Percentiles rank a stretch among this genome's conserved stretches.
Evolutionary conservation across 2,888 invertebrate genomes (phyloP).

Genomic region (Drosophila setosimentum): DNA sequence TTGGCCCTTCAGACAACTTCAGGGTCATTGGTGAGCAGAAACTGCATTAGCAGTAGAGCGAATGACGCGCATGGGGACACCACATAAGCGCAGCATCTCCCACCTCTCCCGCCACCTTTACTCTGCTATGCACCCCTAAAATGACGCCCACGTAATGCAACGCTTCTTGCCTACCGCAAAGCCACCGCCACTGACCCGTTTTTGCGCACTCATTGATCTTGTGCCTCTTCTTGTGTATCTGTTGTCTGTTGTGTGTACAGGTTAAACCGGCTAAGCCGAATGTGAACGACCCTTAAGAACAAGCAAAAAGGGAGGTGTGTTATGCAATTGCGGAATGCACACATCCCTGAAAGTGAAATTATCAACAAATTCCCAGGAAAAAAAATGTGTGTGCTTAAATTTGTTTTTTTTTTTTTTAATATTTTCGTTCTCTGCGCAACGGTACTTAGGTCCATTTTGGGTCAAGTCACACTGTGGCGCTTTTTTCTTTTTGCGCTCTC

Average conservation of each 20-base stretch:
- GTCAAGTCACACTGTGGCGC: conserved; percentile 46
- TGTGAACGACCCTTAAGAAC: conserved; percentile 65
- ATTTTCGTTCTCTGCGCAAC: conserved; percentile 1
- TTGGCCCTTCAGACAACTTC: conserved; percentile 61
- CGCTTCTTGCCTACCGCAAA: conserved; percentile 46
- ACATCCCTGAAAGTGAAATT: conserved; percentile 37
- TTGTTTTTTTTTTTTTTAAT: no score
- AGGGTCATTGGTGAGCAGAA: conserved; percentile 59
- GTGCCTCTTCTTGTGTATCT: conserved; percentile 69
- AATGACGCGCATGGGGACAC: conserved; percentile 12
- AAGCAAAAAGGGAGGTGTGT: conserved; percentile 40
- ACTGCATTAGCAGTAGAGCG: conserved; percentile 22
- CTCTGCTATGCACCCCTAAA: conserved; percentile 39
- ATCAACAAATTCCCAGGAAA: not conserved
- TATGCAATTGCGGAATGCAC: conserved; percentile 53
- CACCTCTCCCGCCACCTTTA: not conserved
- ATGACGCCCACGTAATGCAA: conserved; percentile 61
- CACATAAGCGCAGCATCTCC: conserved; percentile 12
- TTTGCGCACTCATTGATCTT: conserved; percentile 75
- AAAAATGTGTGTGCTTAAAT: conserved; percentile 10
- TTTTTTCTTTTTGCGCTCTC: conserved; percentile 40
- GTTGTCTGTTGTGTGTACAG: conserved; percentile 59
- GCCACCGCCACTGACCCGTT: conserved; percentile 71
- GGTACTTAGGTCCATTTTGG: conserved; percentile 25
- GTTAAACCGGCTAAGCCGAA: conserved; percentile 68